Percentiles rank a stretch among this genome's conserved stretches.
Evolutionary conservation across 2,888 invertebrate genomes (phyloP).

Genomic region (Tachina lurida): DNA sequence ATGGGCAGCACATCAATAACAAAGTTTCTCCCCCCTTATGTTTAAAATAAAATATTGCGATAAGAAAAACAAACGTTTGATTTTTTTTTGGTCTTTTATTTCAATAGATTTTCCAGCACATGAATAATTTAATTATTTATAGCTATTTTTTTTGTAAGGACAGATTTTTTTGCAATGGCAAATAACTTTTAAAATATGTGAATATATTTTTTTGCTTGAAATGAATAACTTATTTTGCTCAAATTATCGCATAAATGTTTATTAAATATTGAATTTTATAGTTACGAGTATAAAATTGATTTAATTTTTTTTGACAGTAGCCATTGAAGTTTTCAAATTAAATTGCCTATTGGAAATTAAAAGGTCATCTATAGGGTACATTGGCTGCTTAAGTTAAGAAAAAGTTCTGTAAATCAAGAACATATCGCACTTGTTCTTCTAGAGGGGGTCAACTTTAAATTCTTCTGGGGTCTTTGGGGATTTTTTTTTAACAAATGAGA

Average conservation of each 20-base stretch:
- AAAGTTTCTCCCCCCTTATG: not conserved
- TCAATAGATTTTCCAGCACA: constrained; percentile 14
- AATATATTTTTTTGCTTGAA: not conserved
- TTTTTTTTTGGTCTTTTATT: not conserved
- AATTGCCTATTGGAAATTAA: no score
- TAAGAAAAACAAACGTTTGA: not conserved
- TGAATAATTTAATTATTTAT: constrained; percentile 35
- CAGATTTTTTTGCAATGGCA: not conserved
- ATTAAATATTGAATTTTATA: constrained; percentile 13
- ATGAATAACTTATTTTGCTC: not conserved
- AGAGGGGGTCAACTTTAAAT: no score
- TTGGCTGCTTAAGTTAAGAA: no score
- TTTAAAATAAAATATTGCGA: not conserved
- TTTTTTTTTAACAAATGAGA: no score
- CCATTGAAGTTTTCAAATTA: no score
- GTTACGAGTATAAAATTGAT: constrained; percentile 5
- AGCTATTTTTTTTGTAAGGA: not conserved
- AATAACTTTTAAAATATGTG: not conserved
- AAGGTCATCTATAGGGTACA: no score
- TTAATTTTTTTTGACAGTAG: not conserved
- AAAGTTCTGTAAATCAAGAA: no score
- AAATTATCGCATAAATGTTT: not conserved
- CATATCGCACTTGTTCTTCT: no score
- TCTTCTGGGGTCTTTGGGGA: no score
- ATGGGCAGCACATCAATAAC: not conserved